Evolutionary conservation across 1,140 invertebrate genomes (phyloP).

Genomic region (Galleria mellonella): DNA sequence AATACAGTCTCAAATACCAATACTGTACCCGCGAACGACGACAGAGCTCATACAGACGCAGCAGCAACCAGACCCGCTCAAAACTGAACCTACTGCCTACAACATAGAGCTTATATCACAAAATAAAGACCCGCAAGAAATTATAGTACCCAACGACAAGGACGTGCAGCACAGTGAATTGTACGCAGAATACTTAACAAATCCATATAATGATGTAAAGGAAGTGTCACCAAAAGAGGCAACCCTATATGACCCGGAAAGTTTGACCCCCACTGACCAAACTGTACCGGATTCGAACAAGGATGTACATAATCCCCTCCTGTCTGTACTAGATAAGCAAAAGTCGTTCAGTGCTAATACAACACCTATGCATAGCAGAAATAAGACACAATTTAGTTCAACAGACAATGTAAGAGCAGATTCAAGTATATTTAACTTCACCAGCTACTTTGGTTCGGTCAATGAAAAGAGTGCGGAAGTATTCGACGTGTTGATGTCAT

Average conservation of each 20-base stretch:
- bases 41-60: slow-evolving; percentile 18
- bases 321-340: slow-evolving; percentile 16
- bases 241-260: slow-evolving; percentile 42
- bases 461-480: slow-evolving; percentile 75
- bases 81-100: slow-evolving; percentile 24
- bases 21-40: slow-evolving; percentile 33
- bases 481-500: slow-evolving; percentile 63
- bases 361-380: slow-evolving; percentile 50
- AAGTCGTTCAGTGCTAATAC: slow-evolving; percentile 63
- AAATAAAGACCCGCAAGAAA: slow-evolving; percentile 26
- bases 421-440: slow-evolving; percentile 63
- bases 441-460: slow-evolving; percentile 76
- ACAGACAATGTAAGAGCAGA: slow-evolving; percentile 60
- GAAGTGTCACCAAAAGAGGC: slow-evolving; percentile 37
- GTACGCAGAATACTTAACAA: slow-evolving; percentile 72
- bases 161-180: slow-evolving; percentile 58
- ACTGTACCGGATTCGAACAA: slow-evolving; percentile 7
- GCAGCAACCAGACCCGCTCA: slow-evolving; percentile 4
- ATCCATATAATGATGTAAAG: slow-evolving; percentile 70
- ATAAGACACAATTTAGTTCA: slow-evolving; percentile 59
- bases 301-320: slow-evolving; percentile 1
- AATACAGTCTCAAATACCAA: slow-evolving; percentile 51
- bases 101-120: slow-evolving; percentile 12
- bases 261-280: slow-evolving; percentile 14
- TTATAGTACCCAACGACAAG: slow-evolving; percentile 4